Conservation (phyloP, 2,888 invertebrate genomes). For the Tholera decimalis region DNA sequence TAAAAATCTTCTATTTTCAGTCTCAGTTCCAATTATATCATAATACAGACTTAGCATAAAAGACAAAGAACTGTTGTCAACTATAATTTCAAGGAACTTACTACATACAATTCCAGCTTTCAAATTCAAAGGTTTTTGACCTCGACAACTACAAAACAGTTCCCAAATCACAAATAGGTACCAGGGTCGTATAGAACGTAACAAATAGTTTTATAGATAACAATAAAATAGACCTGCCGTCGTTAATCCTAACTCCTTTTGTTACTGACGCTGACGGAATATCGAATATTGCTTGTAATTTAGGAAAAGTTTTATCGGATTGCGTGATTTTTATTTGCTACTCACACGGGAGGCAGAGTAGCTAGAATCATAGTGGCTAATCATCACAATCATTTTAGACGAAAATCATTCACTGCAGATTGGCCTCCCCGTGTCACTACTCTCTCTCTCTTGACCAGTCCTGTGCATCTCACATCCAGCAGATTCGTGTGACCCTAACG, state of each 20-base stretch:
- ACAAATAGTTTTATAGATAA: constrained; percentile 46
- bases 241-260: constrained; percentile 54
- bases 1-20: neutral
- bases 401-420: too few relatives aligned
- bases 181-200: constrained; percentile 19
- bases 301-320: neutral
- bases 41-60: neutral
- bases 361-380: too few relatives aligned
- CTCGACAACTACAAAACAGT: constrained; percentile 25
- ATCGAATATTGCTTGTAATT: neutral
- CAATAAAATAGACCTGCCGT: constrained; percentile 45
- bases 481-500: too few relatives aligned
- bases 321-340: neutral
- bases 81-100: neutral
- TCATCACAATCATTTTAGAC: too few relatives aligned
- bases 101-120: neutral
- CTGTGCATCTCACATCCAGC: too few relatives aligned
- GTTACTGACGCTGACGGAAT: constrained; percentile 10
- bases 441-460: too few relatives aligned
- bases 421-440: too few relatives aligned
- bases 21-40: neutral
- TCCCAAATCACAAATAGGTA: constrained; percentile 21
- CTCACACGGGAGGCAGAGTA: too few relatives aligned
- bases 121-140: constrained; percentile 29
- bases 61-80: neutral